Percentiles rank a stretch among this genome's conserved stretches.
phyloP scores from a whole-genome alignment of 2,797 vertebrate genomes.

The Hippocampus kuda region DNA sequence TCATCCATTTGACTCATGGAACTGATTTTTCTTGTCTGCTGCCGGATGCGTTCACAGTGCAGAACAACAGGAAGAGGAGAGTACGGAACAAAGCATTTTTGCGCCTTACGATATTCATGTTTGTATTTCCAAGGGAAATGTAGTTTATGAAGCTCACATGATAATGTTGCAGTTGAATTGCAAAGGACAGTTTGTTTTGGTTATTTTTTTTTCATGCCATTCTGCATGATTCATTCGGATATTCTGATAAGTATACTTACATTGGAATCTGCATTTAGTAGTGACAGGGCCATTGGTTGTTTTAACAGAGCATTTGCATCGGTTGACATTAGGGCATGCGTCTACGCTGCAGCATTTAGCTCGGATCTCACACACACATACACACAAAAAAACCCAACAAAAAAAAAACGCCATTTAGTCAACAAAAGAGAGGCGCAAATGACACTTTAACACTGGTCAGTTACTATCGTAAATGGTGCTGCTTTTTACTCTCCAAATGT shows the following conservation, averaged over 20 bases:
- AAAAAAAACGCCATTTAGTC: constrained; percentile 47
- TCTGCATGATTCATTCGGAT: constrained; percentile 34
- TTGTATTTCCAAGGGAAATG: constrained; percentile 79
- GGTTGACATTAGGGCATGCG: constrained; percentile 39
- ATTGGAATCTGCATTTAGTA: constrained; percentile 45
- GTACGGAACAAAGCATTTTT: constrained; percentile 67
- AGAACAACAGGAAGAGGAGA: constrained; percentile 54
- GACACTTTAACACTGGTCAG: constrained; percentile 73
- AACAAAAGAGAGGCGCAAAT: constrained; percentile 70
- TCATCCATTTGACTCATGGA: constrained; percentile 20
- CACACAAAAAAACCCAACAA: no score
- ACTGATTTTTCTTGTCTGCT: constrained; percentile 34
- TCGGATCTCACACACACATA: not conserved
- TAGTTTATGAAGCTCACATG: constrained; percentile 74
- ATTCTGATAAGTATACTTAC: constrained; percentile 31
- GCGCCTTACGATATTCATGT: constrained; percentile 73
- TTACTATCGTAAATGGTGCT: constrained; percentile 76
- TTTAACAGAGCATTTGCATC: constrained; percentile 19
- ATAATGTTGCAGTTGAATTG: constrained; percentile 82
- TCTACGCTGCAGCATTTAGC: constrained; percentile 21
- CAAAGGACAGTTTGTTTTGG: constrained; percentile 45
- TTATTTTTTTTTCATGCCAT: not conserved
- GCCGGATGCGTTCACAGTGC: constrained; percentile 60
- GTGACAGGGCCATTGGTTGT: constrained; percentile 40
- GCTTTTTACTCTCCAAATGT: constrained; percentile 75